Percentiles rank a stretch among this genome's conserved stretches.
Conservation (phyloP, 2,888 invertebrate genomes). For the Ferdinandea cuprea region DNA sequence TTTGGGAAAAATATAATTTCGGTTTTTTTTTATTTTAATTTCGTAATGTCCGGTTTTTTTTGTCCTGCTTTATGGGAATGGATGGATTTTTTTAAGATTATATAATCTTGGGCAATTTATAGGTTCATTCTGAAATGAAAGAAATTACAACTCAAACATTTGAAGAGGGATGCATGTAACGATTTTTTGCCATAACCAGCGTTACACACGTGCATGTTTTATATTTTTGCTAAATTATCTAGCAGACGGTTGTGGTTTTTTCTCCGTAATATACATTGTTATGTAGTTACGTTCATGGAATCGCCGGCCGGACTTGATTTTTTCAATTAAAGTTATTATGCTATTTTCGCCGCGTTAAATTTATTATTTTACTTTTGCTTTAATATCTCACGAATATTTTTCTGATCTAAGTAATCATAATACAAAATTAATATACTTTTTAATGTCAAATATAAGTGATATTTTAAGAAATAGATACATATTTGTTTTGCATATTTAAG, state of each 20-base stretch:
- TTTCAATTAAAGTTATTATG: constrained; percentile 16
- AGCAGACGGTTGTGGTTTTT: constrained; percentile 18
- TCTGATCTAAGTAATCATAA: not conserved
- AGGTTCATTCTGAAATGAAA: constrained; percentile 20
- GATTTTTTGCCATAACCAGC: constrained; percentile 14
- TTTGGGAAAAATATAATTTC: constrained; percentile 12
- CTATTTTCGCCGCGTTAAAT: constrained; percentile 4
- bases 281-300: constrained; percentile 29
- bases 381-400: constrained; percentile 9
- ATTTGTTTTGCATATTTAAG: constrained; percentile 11
- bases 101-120: constrained; percentile 50
- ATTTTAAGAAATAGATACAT: not conserved
- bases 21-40: constrained; percentile 14
- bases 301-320: constrained; percentile 5
- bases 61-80: constrained; percentile 9
- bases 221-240: constrained; percentile 15
- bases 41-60: constrained; percentile 51
- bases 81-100: constrained; percentile 53
- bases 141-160: not conserved
- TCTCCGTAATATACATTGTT: not conserved
- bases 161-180: not conserved
- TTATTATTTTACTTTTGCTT: constrained; percentile 9
- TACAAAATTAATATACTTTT: not conserved
- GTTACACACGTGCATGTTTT: constrained; percentile 48
- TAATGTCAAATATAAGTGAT: not conserved